Evolutionary conservation across 2,797 vertebrate species (phyloP).

Genomic region (Aselliscus stoliczkanus): DNA sequence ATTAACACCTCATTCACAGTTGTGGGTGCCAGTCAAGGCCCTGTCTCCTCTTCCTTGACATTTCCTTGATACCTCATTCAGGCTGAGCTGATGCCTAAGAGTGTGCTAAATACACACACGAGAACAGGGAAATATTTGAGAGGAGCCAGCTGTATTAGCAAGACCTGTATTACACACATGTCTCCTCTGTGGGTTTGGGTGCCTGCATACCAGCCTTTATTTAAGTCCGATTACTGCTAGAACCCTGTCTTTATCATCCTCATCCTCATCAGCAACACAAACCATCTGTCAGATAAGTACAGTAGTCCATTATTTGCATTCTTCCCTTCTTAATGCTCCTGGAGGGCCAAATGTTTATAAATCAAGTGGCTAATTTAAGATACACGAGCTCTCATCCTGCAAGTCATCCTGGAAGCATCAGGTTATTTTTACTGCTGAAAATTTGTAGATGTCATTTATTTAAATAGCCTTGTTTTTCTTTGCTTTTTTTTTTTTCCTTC

Average conservation of each 20-base stretch:
- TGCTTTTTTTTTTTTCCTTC: background rate
- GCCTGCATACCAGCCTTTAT: slow-evolving; percentile 22
- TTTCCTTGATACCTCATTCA: slow-evolving; percentile 80
- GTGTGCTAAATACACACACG: slow-evolving; percentile 68
- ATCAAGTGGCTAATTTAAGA: slow-evolving; percentile 67
- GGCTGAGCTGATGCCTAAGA: slow-evolving; percentile 68
- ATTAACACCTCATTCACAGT: slow-evolving; percentile 81
- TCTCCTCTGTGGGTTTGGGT: slow-evolving; percentile 51
- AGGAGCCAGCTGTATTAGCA: slow-evolving; percentile 55
- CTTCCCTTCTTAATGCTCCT: slow-evolving; percentile 32
- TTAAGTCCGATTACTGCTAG: background rate
- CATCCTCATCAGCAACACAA: slow-evolving; percentile 7
- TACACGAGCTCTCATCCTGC: background rate
- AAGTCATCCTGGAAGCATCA: background rate
- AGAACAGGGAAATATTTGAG: slow-evolving; percentile 69
- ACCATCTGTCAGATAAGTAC: slow-evolving; percentile 42
- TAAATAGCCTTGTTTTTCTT: slow-evolving; percentile 3
- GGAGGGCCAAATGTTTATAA: slow-evolving; percentile 56
- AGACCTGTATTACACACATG: slow-evolving; percentile 50
- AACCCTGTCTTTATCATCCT: background rate
- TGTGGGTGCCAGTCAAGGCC: slow-evolving; percentile 78
- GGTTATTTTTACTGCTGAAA: slow-evolving; percentile 32
- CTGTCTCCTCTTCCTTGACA: slow-evolving; percentile 68
- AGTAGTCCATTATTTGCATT: slow-evolving; percentile 50
- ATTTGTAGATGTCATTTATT: slow-evolving; percentile 19